phyloP scores from a whole-genome alignment of 2,797 vertebrate species.

The Hydrocynus forskahlii region DNA sequence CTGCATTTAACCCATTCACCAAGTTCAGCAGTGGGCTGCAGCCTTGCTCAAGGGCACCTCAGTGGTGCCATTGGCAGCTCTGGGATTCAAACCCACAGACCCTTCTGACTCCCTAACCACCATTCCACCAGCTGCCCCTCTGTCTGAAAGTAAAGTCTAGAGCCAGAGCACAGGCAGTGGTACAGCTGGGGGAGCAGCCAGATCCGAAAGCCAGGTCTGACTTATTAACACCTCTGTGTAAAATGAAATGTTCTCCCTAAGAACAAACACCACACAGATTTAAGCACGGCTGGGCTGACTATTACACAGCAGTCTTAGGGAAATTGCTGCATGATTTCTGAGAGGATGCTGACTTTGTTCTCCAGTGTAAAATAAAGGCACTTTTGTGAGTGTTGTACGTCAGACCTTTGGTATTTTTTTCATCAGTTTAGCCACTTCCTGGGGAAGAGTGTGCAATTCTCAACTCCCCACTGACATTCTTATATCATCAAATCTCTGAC shows the following conservation, averaged over 20 bases:
- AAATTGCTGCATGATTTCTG: not conserved
- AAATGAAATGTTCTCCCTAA: no score
- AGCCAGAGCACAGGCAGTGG: not conserved
- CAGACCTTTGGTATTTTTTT: constrained; percentile 12
- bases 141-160: not conserved
- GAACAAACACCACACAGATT: no score
- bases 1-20: no score
- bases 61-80: no score
- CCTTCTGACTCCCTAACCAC: no score
- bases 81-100: no score
- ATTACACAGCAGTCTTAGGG: no score
- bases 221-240: not conserved
- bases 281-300: not conserved
- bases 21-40: no score
- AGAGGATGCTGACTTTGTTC: not conserved
- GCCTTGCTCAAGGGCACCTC: no score
- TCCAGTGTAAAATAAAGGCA: not conserved
- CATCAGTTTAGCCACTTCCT: constrained; percentile 13
- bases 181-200: not conserved
- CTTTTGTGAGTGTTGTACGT: not conserved
- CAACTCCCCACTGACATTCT: not conserved
- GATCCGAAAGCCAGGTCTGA: not conserved
- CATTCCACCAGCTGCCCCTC: not conserved
- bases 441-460: not conserved
- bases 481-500: not conserved